Percentiles rank a stretch among this genome's conserved stretches.
Conservation (phyloP, 2,797 vertebrate species). For the Lagodon rhomboides region DNA sequence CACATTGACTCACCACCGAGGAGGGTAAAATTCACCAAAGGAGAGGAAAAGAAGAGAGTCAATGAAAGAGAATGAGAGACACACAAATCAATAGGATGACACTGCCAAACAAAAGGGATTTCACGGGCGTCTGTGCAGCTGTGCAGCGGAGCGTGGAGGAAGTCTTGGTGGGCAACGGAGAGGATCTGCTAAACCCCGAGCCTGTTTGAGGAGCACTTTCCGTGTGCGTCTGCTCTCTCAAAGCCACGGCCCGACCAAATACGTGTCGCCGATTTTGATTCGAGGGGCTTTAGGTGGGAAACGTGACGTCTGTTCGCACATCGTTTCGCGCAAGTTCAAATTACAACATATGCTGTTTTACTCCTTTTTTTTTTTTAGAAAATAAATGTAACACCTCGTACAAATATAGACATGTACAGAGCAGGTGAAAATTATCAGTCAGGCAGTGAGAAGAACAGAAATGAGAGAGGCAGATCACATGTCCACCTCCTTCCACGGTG, state of each 20-base stretch:
- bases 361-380: too few species aligned
- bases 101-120: conserved; percentile 56
- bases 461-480: conserved; percentile 34
- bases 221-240: conserved; percentile 10
- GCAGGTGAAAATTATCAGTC: conserved; percentile 31
- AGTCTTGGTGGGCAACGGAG: conserved; percentile 26
- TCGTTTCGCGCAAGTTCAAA: neutral
- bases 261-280: neutral
- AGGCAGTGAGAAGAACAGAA: conserved; percentile 33
- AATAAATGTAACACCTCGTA: neutral
- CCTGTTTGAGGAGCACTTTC: conserved; percentile 13
- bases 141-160: conserved; percentile 46
- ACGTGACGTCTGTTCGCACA: neutral
- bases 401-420: conserved; percentile 5
- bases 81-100: conserved; percentile 66
- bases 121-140: conserved; percentile 32
- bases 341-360: too few species aligned
- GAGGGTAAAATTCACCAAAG: conserved; percentile 61
- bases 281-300: neutral
- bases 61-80: conserved; percentile 55
- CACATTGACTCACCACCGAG: conserved; percentile 66
- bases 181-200: conserved; percentile 18
- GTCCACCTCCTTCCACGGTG: conserved; percentile 54
- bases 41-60: conserved; percentile 57
- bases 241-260: conserved; percentile 9